A percentile compares a stretch with the other conserved stretches of the same genome.
These are phyloP conservation scores for Melanerpes formicivorus DNA, from an alignment of 2,113 vertebrate genomes.

Conservation along the genomic window DNA sequence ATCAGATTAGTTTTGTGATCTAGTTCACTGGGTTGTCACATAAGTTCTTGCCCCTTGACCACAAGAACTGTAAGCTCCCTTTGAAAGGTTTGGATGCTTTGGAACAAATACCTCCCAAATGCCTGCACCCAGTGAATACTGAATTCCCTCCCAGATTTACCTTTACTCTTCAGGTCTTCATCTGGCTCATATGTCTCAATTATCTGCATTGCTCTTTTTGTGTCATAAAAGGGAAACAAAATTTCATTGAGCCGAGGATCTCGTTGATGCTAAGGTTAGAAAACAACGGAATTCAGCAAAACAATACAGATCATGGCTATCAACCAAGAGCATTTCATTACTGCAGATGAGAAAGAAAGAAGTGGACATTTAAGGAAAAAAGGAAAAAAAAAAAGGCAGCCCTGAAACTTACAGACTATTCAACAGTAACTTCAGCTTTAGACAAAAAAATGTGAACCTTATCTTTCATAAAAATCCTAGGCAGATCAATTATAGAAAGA, in stretches of 20 bases:
- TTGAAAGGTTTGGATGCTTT: not conserved
- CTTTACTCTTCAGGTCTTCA: constrained; percentile 91
- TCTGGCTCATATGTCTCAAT: constrained; percentile 95
- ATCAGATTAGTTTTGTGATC: not conserved
- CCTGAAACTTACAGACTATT: constrained; percentile 14
- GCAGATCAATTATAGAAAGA: not conserved
- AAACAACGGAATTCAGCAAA: constrained; percentile 69
- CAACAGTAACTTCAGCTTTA: constrained; percentile 14
- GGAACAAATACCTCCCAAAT: not conserved
- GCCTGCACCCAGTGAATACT: not conserved
- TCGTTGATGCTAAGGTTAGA: constrained; percentile 90
- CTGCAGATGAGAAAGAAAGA: constrained; percentile 55
- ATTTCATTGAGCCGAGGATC: constrained; percentile 98
- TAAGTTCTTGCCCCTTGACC: not conserved
- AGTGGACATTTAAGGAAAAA: constrained; percentile 36
- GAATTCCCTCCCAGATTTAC: constrained; percentile 71
- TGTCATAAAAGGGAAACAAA: constrained; percentile 97
- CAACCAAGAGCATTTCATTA: constrained; percentile 40
- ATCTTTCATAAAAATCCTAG: not conserved
- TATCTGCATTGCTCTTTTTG: constrained; percentile 95
- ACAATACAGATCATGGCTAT: constrained; percentile 14
- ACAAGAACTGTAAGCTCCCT: not conserved
- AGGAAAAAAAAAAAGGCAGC: not conserved
- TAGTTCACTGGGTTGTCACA: not conserved
- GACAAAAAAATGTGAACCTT: not conserved